Conservation (phyloP, 1,140 invertebrate genomes). For the Venturia canescens region DNA sequence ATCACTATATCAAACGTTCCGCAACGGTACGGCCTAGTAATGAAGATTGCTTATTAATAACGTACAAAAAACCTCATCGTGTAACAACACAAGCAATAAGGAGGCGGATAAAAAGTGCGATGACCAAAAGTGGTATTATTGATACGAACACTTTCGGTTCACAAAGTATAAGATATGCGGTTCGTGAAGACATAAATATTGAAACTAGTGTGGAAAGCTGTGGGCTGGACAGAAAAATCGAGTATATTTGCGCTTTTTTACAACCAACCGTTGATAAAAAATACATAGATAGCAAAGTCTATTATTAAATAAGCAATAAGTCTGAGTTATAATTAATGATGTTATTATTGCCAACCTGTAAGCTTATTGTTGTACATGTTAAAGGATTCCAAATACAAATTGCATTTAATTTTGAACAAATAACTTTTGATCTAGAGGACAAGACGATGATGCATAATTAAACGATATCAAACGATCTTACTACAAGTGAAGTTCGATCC, state of each 20-base stretch:
- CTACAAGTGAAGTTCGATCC: slow-evolving; percentile 32
- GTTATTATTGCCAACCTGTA: not conserved
- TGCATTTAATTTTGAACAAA: slow-evolving; percentile 34
- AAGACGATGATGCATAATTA: slow-evolving; percentile 40
- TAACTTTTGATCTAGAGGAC: slow-evolving; percentile 39
- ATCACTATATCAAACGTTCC: not conserved
- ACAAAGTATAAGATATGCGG: slow-evolving; percentile 65
- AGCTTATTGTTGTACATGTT: not conserved
- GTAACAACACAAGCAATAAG: slow-evolving; percentile 48
- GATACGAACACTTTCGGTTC: slow-evolving; percentile 54
- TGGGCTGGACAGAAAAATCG: too few relatives aligned
- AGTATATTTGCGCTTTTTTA: slow-evolving; percentile 22
- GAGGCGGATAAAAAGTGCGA: slow-evolving; percentile 51
- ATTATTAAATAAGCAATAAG: not conserved
- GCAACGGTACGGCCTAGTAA: not conserved
- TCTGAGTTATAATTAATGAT: not conserved
- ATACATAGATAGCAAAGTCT: slow-evolving; percentile 1
- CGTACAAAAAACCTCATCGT: slow-evolving; percentile 42
- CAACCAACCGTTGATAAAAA: slow-evolving; percentile 56
- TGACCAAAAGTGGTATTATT: slow-evolving; percentile 49
- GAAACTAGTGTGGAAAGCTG: slow-evolving; percentile 13
- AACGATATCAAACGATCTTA: slow-evolving; percentile 37
- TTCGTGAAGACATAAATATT: slow-evolving; percentile 54
- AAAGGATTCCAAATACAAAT: slow-evolving; percentile 25
- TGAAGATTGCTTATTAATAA: slow-evolving; percentile 36